Percentiles rank a stretch among this genome's conserved stretches.
phyloP scores from a whole-genome alignment of 2,888 invertebrate species.

The Chloroclystis v-ata region DNA sequence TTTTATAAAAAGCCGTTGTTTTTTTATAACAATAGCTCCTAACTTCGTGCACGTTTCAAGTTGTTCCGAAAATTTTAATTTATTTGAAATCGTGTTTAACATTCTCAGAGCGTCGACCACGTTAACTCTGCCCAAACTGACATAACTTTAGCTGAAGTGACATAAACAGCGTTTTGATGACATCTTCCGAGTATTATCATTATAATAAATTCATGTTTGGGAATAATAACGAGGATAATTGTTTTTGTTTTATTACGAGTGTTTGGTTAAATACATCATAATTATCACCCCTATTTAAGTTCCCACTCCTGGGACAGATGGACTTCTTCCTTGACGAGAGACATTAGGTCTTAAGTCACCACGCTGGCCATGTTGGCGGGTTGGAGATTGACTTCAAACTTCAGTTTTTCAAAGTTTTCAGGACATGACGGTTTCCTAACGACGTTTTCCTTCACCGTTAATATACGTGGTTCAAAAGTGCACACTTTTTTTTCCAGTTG shows the following conservation, averaged over 20 bases:
- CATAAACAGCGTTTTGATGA: conserved; percentile 37
- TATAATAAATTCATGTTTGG: conserved; percentile 30
- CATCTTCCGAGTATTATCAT: conserved; percentile 36
- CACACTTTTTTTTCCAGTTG: no score
- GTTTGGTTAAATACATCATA: not conserved
- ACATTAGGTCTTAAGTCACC: no score
- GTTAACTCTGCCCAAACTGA: conserved; percentile 23
- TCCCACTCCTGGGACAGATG: no score
- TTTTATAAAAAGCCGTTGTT: conserved; percentile 5
- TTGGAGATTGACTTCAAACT: not conserved
- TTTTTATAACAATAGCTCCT: conserved; percentile 27
- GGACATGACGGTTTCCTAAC: no score
- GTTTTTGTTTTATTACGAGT: conserved; percentile 13
- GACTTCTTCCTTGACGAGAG: no score
- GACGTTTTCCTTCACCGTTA: no score
- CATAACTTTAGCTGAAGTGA: conserved; percentile 41
- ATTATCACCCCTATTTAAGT: no score
- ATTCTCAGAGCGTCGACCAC: conserved; percentile 41
- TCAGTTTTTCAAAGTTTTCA: no score
- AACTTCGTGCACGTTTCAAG: conserved; percentile 44
- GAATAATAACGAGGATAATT: conserved; percentile 21
- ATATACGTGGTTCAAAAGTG: no score
- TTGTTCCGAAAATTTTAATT: conserved; percentile 55
- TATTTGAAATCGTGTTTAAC: conserved; percentile 33
- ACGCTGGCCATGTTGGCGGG: not conserved